phyloP scores from a whole-genome alignment of 1,140 invertebrate genomes.

The Linepithema humile region DNA sequence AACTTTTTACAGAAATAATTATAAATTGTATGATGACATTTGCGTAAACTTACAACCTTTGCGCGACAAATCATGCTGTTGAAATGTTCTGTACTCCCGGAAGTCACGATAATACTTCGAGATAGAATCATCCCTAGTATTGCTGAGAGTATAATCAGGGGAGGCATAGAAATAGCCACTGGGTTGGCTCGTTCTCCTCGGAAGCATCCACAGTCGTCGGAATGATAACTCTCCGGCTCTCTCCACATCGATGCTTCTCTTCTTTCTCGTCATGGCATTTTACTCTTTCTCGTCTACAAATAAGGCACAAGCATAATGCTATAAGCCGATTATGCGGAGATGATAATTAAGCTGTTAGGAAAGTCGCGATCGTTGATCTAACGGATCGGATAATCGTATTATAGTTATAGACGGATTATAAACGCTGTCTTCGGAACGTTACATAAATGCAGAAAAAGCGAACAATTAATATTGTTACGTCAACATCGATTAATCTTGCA shows the following conservation, averaged over 20 bases:
- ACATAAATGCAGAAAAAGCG: slow-evolving; percentile 1
- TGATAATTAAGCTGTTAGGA: slow-evolving; percentile 17
- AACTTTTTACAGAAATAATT: background rate
- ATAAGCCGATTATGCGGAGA: slow-evolving; percentile 33
- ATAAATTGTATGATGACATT: background rate
- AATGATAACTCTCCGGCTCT: background rate
- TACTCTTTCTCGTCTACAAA: too few species aligned
- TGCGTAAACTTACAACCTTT: slow-evolving; percentile 33
- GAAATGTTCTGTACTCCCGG: background rate
- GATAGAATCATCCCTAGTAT: background rate
- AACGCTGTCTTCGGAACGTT: background rate
- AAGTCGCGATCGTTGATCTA: slow-evolving; percentile 19
- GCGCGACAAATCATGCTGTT: background rate
- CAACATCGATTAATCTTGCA: background rate
- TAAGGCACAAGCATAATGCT: background rate
- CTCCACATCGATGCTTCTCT: slow-evolving; percentile 20
- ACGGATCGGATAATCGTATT: slow-evolving; percentile 19
- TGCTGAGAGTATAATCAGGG: slow-evolving; percentile 24
- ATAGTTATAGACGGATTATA: background rate
- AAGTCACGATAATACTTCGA: slow-evolving; percentile 11
- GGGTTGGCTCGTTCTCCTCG: background rate
- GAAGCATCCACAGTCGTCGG: background rate
- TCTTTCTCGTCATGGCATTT: slow-evolving; percentile 63
- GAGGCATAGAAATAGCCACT: slow-evolving; percentile 32
- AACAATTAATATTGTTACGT: background rate